These are phyloP conservation scores for Philopotamus ludificatus DNA, from an alignment of 1,140 invertebrate species.

Conservation along the genomic window DNA sequence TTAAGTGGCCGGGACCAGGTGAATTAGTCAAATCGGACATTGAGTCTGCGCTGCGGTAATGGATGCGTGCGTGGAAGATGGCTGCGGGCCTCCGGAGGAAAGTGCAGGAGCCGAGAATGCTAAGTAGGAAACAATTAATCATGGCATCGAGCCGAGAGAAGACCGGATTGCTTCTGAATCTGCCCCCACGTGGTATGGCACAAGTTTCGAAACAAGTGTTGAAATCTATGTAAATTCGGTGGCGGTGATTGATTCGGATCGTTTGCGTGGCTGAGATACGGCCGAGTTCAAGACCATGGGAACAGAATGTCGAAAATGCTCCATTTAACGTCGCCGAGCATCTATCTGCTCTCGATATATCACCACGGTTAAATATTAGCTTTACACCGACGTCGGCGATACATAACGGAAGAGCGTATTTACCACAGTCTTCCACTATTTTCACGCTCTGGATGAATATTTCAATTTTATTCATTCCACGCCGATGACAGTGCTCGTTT, in stretches of 20 bases:
- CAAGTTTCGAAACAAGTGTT: not conserved
- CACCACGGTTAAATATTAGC: too few relatives aligned
- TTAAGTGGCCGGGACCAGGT: not conserved
- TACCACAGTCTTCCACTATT: too few relatives aligned
- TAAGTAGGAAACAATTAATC: constrained; percentile 11
- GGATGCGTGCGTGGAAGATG: not conserved
- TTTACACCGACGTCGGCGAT: too few relatives aligned
- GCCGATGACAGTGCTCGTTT: too few relatives aligned
- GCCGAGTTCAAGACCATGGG: too few relatives aligned
- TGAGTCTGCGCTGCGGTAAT: not conserved
- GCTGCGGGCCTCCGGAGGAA: not conserved
- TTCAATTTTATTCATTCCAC: too few relatives aligned
- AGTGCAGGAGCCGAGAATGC: constrained; percentile 8
- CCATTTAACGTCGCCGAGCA: too few relatives aligned
- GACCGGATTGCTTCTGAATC: not conserved
- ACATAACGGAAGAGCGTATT: too few relatives aligned
- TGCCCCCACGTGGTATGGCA: not conserved
- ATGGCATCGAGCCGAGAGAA: not conserved
- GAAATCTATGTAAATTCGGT: not conserved
- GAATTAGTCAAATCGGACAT: not conserved
- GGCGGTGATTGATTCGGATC: not conserved
- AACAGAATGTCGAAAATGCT: too few relatives aligned
- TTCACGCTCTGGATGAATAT: too few relatives aligned
- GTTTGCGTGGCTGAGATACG: not conserved
- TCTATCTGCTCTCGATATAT: too few relatives aligned